A percentile compares a stretch with the other conserved stretches of the same genome.
phyloP scores from a whole-genome alignment of 2,888 invertebrate species.

The Ichneumoninae sp. region DNA sequence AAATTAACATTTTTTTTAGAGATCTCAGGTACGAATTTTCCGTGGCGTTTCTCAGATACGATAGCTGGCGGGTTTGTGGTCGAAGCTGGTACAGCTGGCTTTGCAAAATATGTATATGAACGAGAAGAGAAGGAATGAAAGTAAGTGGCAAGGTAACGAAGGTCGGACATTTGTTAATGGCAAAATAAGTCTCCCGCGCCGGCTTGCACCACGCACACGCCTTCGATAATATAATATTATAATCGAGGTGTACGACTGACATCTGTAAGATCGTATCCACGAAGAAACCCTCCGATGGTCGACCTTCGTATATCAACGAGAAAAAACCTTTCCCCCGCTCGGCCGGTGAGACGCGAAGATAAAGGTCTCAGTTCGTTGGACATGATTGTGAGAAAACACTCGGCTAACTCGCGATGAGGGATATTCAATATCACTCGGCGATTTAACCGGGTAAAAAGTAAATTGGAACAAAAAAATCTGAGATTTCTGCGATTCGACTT shows the following conservation, averaged over 20 bases:
- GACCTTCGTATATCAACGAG: slow-evolving; percentile 40
- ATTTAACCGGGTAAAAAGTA: neutral
- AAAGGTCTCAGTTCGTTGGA: slow-evolving; percentile 51
- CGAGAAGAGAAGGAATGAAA: slow-evolving; percentile 45
- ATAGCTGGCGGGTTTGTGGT: neutral
- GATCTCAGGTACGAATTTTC: neutral
- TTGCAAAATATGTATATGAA: slow-evolving; percentile 13
- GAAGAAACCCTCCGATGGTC: slow-evolving; percentile 24
- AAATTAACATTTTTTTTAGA: too few species aligned
- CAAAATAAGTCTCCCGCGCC: slow-evolving; percentile 42
- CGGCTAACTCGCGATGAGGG: neutral
- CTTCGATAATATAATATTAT: slow-evolving; percentile 49
- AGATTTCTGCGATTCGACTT: neutral
- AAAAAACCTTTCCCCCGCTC: slow-evolving; percentile 40
- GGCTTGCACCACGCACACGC: slow-evolving; percentile 11
- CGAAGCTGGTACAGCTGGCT: neutral
- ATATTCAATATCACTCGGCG: neutral
- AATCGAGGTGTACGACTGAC: slow-evolving; percentile 25
- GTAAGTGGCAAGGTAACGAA: slow-evolving; percentile 60
- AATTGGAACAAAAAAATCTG: neutral
- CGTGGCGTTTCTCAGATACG: neutral
- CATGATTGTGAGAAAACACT: slow-evolving; percentile 23
- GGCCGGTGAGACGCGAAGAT: slow-evolving; percentile 19
- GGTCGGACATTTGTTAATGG: slow-evolving; percentile 52
- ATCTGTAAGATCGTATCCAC: slow-evolving; percentile 35